These are phyloP conservation scores for Hypsopygia costalis DNA, from an alignment of 2,888 invertebrate species.

Conservation along the genomic window DNA sequence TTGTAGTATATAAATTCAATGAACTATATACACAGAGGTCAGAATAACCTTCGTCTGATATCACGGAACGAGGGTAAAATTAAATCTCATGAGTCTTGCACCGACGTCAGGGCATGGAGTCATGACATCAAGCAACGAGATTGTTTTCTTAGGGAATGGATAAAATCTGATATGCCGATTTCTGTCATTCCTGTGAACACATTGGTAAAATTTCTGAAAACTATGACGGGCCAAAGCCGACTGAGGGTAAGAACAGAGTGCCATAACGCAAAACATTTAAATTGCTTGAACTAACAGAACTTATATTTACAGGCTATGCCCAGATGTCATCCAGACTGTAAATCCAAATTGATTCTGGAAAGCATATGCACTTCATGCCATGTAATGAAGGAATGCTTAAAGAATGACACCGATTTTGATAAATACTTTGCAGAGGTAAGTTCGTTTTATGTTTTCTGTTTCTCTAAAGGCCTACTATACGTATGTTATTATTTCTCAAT, in stretches of 20 bases:
- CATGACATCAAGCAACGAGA: slow-evolving; percentile 49
- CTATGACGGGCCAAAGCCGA: slow-evolving; percentile 48
- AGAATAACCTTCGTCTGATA: slow-evolving; percentile 35
- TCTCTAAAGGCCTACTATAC: no score
- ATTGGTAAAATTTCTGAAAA: slow-evolving; percentile 39
- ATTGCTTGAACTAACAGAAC: background rate
- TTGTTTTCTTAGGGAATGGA: slow-evolving; percentile 66
- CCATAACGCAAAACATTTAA: background rate
- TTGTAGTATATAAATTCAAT: slow-evolving; percentile 40
- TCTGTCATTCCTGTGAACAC: slow-evolving; percentile 47
- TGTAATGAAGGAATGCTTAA: slow-evolving; percentile 55
- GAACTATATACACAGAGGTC: slow-evolving; percentile 32
- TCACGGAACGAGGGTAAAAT: slow-evolving; percentile 76
- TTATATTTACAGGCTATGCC: slow-evolving; percentile 38
- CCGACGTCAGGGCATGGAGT: slow-evolving; percentile 79
- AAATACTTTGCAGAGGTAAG: slow-evolving; percentile 62
- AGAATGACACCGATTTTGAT: slow-evolving; percentile 42
- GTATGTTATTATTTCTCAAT: no score
- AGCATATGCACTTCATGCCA: slow-evolving; percentile 57
- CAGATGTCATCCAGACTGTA: slow-evolving; percentile 60
- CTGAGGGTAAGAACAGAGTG: slow-evolving; percentile 36
- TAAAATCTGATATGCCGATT: slow-evolving; percentile 58
- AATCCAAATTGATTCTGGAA: slow-evolving; percentile 58
- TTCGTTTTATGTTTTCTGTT: no score
- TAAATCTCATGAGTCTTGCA: slow-evolving; percentile 75